These are phyloP conservation scores for Araneus ventricosus DNA, from an alignment of 1,140 invertebrate species.

Conservation along the genomic window DNA sequence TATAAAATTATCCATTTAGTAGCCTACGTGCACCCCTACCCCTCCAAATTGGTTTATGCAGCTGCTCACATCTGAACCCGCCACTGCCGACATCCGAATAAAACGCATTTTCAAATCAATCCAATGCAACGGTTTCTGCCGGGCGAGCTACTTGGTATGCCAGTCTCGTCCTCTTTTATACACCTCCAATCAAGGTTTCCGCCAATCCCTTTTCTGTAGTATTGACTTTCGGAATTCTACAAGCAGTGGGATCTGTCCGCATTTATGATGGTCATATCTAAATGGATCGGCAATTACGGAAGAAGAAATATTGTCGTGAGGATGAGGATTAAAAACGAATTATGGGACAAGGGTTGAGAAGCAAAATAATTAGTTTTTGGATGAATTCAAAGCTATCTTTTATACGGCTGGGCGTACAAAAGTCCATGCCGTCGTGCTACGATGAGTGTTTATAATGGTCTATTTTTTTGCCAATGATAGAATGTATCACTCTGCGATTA, in stretches of 20 bases:
- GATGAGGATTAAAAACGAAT: constrained; percentile 73
- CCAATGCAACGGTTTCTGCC: constrained; percentile 1
- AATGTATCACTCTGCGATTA: constrained; percentile 59
- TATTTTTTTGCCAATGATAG: constrained; percentile 51
- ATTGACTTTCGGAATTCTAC: constrained; percentile 55
- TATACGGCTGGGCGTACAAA: constrained; percentile 64
- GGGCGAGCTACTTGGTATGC: constrained; percentile 50
- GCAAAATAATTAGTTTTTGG: constrained; percentile 70
- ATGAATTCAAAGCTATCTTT: constrained; percentile 65
- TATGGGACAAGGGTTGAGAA: constrained; percentile 66
- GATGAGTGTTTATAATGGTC: constrained; percentile 65
- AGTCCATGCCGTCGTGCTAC: constrained; percentile 61
- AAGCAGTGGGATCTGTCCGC: constrained; percentile 21
- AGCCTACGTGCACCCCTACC: too few species aligned
- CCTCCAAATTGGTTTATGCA: background rate
- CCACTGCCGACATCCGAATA: background rate
- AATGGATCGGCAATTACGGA: constrained; percentile 71
- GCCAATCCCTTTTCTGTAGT: constrained; percentile 52
- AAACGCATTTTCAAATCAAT: background rate
- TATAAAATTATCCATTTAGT: too few species aligned
- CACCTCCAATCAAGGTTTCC: constrained; percentile 64
- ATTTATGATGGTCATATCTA: constrained; percentile 71
- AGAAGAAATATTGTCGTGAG: constrained; percentile 63
- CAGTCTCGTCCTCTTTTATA: constrained; percentile 39
- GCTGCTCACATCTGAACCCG: background rate